A percentile compares a stretch with the other conserved stretches of the same genome.
phyloP scores from a whole-genome alignment of 2,888 invertebrate species.

The Saturnia japonica region DNA sequence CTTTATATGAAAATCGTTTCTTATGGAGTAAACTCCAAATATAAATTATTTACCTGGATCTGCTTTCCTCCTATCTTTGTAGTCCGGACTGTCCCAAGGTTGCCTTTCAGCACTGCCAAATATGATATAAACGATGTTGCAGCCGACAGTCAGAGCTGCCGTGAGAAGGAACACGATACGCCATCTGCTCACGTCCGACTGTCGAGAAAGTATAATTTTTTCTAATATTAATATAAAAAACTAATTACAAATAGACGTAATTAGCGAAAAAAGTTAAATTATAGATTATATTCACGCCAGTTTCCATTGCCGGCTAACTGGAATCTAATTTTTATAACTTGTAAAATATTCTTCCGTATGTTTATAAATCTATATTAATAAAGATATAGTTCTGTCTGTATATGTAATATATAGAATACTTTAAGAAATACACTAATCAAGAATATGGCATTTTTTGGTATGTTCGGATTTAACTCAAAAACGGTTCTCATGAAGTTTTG shows the following conservation, averaged over 20 bases:
- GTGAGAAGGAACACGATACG: slow-evolving; percentile 87
- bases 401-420: too few species aligned
- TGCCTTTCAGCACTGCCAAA: slow-evolving; percentile 86
- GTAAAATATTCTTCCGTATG: neutral
- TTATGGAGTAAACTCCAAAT: too few species aligned
- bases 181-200: slow-evolving; percentile 86
- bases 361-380: too few species aligned
- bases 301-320: neutral
- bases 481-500: too few species aligned
- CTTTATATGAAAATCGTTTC: too few species aligned
- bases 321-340: neutral
- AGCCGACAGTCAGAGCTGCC: slow-evolving; percentile 82
- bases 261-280: neutral
- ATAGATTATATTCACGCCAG: neutral
- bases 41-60: slow-evolving; percentile 50
- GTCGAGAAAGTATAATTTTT: slow-evolving; percentile 31
- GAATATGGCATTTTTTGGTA: too few species aligned
- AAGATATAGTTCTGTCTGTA: too few species aligned
- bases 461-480: too few species aligned
- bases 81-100: slow-evolving; percentile 86
- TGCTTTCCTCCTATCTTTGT: slow-evolving; percentile 44
- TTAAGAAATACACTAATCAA: too few species aligned
- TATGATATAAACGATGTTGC: slow-evolving; percentile 85
- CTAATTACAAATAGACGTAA: neutral
- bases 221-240: neutral